Conservation (phyloP, 2,888 invertebrate species). For the Branchipolynoe longqiensis region DNA sequence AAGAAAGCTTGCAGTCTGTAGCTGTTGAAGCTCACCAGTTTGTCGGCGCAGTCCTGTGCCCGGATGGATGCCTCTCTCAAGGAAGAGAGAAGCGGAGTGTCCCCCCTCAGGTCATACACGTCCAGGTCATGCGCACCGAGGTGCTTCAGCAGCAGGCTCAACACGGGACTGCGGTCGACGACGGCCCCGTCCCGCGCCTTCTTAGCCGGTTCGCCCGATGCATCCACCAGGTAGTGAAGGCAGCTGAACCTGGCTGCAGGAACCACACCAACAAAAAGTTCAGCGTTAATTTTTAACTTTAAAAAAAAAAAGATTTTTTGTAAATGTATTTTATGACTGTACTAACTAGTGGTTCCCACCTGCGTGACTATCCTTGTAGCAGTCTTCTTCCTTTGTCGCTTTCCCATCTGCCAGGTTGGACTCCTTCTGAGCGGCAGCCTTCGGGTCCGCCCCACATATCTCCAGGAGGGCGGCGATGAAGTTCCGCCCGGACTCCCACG, state of each 20-base stretch:
- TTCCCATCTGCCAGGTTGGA: constrained; percentile 61
- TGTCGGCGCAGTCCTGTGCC: constrained; percentile 69
- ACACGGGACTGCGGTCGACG: constrained; percentile 68
- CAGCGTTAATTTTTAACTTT: background rate
- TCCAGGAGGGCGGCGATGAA: constrained; percentile 76
- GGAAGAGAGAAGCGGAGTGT: constrained; percentile 76
- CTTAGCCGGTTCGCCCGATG: constrained; percentile 61
- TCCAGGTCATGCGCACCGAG: constrained; percentile 73
- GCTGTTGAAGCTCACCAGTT: constrained; percentile 75
- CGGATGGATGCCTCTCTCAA: background rate
- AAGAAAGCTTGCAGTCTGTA: background rate
- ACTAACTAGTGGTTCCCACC: background rate
- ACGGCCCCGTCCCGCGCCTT: constrained; percentile 65
- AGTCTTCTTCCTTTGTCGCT: constrained; percentile 65
- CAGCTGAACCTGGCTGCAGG: constrained; percentile 75
- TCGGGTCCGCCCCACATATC: constrained; percentile 70
- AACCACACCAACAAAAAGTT: background rate
- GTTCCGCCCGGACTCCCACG: constrained; percentile 69
- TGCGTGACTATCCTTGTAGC: constrained; percentile 65
- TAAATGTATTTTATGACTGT: background rate
- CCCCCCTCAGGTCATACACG: constrained; percentile 70
- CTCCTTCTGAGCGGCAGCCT: constrained; percentile 71
- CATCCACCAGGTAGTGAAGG: constrained; percentile 75
- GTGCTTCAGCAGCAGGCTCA: constrained; percentile 74
- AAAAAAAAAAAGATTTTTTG: background rate